Base-by-base conservation (phyloP, 2,113 vertebrate species). In the Xenus cinereus region DNA sequence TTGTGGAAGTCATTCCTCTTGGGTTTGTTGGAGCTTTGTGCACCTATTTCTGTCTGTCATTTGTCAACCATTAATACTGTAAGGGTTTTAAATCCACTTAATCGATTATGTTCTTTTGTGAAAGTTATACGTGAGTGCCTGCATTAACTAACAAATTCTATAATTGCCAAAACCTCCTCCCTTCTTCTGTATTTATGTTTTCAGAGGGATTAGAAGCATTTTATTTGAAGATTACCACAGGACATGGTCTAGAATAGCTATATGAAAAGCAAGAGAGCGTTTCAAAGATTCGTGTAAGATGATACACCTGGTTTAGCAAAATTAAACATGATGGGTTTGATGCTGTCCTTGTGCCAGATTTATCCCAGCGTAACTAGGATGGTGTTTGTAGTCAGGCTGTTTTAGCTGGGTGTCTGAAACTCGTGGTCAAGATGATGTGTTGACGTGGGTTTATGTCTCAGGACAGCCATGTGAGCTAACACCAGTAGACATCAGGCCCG, bases 181-280 rank as follows among this genome's bases (percentile, higher is more conserved):
- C 89, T 93, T 62, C 11, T 35, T 77, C 68, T 87, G 57, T 88
- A 50, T 95, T 87, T 94, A 18, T 95, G 35, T 94, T 97, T 96
- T 94, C 90, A 97, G 97, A 72, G n/a, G 53, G 64, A 63, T 89
- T 89, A 96, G 88, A 81, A 33, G 19, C 30, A 16, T 98, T 85
- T 96, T 76, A 21, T 98, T 97, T 97, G 90, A 92, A 64, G 96
- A 97, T 75, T 97, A 97, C 84, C 83, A 75, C 67, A 92, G 89
- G 95, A 94, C 82, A 6, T 96, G 96, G 96, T 93, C 76, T 92
- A 51, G 51, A 85, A 96, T 95, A 84, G 95, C 96, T 69, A 94
- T 95, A 15, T 96, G 95, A 41, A 96, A 95, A 92, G 37, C 92
- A 33, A 46, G 79, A 33, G 66, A 90, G 24, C 5, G 21, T 67